A percentile compares a stretch with the other conserved stretches of the same genome.
Conservation (phyloP, 1,140 invertebrate genomes). For the Saccostrea glomerata region DNA sequence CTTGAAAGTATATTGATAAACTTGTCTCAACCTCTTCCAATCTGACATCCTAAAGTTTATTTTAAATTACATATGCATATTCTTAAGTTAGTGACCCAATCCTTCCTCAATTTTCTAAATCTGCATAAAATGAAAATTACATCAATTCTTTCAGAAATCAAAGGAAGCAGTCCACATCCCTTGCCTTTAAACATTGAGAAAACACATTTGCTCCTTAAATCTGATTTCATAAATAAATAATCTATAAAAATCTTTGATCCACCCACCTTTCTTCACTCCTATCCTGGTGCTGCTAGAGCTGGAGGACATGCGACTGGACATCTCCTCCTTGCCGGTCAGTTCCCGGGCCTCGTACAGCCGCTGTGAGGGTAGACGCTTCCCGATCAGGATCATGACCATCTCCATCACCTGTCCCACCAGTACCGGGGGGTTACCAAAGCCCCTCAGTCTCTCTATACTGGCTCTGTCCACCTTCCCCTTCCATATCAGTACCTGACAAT, state of each 20-base stretch:
- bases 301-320: constrained; percentile 76
- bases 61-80: no score
- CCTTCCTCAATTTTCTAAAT: no score
- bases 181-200: no score
- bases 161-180: no score
- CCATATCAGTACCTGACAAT: constrained; percentile 61
- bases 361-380: constrained; percentile 76
- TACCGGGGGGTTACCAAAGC: constrained; percentile 76
- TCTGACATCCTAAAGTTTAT: no score
- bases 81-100: no score
- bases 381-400: constrained; percentile 79
- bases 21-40: no score
- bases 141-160: no score
- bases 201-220: no score
- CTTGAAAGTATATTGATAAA: no score
- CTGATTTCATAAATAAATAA: no score
- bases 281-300: constrained; percentile 74
- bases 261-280: constrained; percentile 73
- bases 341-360: constrained; percentile 67
- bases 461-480: constrained; percentile 75
- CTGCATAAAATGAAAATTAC: no score
- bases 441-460: constrained; percentile 76
- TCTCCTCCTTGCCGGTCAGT: constrained; percentile 64
- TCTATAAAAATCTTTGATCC: background rate
- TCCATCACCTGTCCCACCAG: constrained; percentile 79